Base-by-base conservation (phyloP, 1,140 invertebrate species). In the Bombyx mandarina region DNA sequence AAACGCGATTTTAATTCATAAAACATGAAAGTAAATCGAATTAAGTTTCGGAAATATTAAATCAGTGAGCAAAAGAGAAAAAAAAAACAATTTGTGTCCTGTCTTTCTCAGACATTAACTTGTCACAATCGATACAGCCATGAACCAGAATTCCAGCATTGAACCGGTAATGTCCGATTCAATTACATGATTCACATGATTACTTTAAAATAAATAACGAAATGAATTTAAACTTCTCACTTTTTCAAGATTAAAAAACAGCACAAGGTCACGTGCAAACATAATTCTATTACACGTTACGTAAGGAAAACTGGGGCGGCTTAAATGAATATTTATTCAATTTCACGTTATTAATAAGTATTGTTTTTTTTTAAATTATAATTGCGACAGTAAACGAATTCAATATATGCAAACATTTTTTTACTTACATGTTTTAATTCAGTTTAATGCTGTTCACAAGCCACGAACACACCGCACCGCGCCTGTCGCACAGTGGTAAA, bases 201-300 rank as follows among this genome's bases (percentile, higher is more conserved):
- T 35, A 35, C 26, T 35, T 35, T 35, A 35, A 35, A 35, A 3
- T 35, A 35, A 35, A 35, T 35, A 35, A 35, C 26, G 26, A 35
- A 35, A 35, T 35, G 26, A 5, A 35, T 35, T 2, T 35, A 35
- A 35, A 5, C 26, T 35, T 35, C 26, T 35, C 26, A 35, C 22
- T 51, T 35, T 35, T 57, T 50, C 57, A 57, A 54, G 68, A 73
- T 60, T 52, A 57, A 76, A 52, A 67, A 65, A 72, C 77, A 69
- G 77, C 54, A 63, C 83, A 86, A 84, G 79, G 83, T 86, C 83
- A 84, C 81, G 81, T 84, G 81, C 73, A 77, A 86, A 81, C 74
- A 77, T 79, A 77, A 78, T 77, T 78, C 69, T 75, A 79, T 78
- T 79, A 75, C n/a, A 54, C 60, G 76, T 86, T 86, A 86, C 83